These are phyloP conservation scores for Elysia crispata DNA, from an alignment of 2,888 invertebrate genomes.

Conservation along the genomic window DNA sequence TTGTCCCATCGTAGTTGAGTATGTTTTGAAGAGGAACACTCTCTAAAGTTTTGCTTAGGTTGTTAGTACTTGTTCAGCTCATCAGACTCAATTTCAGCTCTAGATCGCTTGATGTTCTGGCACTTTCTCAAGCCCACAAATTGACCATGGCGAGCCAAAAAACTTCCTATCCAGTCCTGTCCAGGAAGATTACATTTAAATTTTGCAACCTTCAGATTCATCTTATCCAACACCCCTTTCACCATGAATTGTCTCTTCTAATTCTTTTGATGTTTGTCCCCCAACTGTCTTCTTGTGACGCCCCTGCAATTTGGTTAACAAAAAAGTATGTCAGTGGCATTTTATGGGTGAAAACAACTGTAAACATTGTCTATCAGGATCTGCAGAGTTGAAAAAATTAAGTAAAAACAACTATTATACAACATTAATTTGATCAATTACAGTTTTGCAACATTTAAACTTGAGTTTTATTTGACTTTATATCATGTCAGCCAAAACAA, in stretches of 20 bases:
- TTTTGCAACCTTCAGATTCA: neutral
- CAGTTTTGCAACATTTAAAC: too few species aligned
- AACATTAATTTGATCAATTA: neutral
- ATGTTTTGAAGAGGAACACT: conserved; percentile 55
- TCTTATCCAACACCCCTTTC: neutral
- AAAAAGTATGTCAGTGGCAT: neutral
- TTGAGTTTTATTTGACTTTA: too few species aligned
- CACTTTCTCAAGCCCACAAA: neutral
- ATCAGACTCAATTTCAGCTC: neutral
- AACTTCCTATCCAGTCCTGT: neutral
- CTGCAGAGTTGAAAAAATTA: too few species aligned
- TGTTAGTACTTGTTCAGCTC: conserved; percentile 1
- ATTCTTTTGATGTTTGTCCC: neutral
- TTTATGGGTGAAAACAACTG: neutral
- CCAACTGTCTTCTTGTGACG: conserved; percentile 18
- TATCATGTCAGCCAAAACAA: too few species aligned
- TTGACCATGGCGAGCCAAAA: neutral
- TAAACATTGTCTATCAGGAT: too few species aligned
- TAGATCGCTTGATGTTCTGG: neutral
- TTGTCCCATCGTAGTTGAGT: conserved; percentile 74
- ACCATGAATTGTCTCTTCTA: conserved; percentile 24
- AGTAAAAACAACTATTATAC: too few species aligned
- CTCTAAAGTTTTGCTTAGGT: conserved; percentile 1
- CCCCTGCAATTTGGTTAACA: conserved; percentile 6
- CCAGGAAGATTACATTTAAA: neutral